phyloP scores from a whole-genome alignment of 2,888 invertebrate species.

The Oeneis ivallda region DNA sequence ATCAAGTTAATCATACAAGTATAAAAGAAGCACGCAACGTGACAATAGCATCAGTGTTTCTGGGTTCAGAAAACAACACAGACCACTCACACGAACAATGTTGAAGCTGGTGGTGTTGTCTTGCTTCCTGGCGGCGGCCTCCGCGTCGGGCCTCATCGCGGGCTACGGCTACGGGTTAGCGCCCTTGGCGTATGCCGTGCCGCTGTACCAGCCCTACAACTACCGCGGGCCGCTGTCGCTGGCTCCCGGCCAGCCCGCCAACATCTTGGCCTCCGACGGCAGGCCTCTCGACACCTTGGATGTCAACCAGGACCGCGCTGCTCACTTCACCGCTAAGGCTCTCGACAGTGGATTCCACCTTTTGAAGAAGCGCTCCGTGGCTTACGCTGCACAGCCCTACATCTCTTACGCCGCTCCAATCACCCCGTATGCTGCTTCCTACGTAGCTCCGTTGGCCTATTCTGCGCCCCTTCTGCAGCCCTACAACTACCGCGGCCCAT shows the following conservation, averaged over 20 bases:
- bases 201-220: conserved; percentile 52
- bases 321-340: conserved; percentile 68
- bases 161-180: conserved; percentile 33
- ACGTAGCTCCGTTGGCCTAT: conserved; percentile 37
- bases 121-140: conserved; percentile 81
- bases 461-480: conserved; percentile 28
- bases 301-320: conserved; percentile 72
- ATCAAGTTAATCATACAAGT: conserved; percentile 50
- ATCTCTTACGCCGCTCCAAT: conserved; percentile 37
- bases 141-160: conserved; percentile 68
- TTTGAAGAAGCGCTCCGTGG: conserved; percentile 54
- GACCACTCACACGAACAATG: conserved; percentile 68
- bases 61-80: conserved; percentile 63
- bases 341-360: conserved; percentile 57
- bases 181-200: conserved; percentile 51
- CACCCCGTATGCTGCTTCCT: no score
- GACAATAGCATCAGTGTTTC: conserved; percentile 62
- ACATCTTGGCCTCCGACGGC: conserved; percentile 67
- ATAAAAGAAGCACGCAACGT: conserved; percentile 55
- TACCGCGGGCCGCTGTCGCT: conserved; percentile 70
- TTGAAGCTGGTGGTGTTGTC: conserved; percentile 83
- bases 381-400: conserved; percentile 41
- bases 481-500: conserved; percentile 61
- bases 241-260: conserved; percentile 72
- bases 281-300: conserved; percentile 73